Base-by-base conservation (phyloP, 2,888 invertebrate species). In the Tinea semifulvella region DNA sequence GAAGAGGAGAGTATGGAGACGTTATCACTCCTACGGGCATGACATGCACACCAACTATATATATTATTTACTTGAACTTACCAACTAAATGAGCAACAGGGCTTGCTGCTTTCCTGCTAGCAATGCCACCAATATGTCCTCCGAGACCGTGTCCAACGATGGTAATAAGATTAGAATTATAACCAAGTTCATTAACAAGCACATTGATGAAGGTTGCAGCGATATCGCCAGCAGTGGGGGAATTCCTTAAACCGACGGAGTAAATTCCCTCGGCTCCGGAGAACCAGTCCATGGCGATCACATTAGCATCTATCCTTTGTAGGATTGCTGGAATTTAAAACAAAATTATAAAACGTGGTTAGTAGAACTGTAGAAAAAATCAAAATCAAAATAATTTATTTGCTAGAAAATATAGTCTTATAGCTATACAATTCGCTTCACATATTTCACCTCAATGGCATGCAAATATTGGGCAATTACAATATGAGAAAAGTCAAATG, bases 241-340 rank as follows among this genome's bases (percentile, higher is more conserved):
- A 58, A 51, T 73, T 66, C 20, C 63, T 57, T 36, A 82, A 60
- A 10, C 73, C 74, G 28, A 65, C 45, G 8, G 64, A 50, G 57
- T 79, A 75, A 50, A 63, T 53, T 7, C 44, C 11, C 0, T 64
- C 53, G 5, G 44, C 44, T 0, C 63, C 73, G 0, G 17, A 18
- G 42, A 69, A 72, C 79, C 79, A 82, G 58, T 82, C 81, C 0
- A 82, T 62, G 2, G 73, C 68, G 11, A 82, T 46, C 0, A 82
- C 42, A 54, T 82, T 82, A 1, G 70, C 68, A 45, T 80, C 60
- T 4, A 58, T 64, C 3, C 56, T 56, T 2, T 26, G 27, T 1
- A 81, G 52, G 39, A 68, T 61, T 36, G 63, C 81, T 82, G 56
- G 7, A 61, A 63, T 42, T n/a, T n/a, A n/a, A n/a, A n/a, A n/a